Percentiles rank a stretch among this genome's conserved stretches.
phyloP scores from a whole-genome alignment of 2,797 vertebrate species.

The Eospalax fontanierii region DNA sequence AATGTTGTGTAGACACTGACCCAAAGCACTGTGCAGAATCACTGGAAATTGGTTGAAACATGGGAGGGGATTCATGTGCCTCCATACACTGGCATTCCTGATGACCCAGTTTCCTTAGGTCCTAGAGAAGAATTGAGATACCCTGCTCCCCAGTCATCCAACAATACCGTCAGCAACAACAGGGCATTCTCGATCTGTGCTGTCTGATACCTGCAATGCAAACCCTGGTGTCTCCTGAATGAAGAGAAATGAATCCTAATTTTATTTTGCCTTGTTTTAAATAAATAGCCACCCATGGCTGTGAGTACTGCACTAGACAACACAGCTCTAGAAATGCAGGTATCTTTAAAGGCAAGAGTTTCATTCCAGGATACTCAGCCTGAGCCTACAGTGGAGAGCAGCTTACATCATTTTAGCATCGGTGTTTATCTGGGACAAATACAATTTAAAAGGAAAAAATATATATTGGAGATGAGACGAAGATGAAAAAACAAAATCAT shows the following conservation, averaged over 20 bases:
- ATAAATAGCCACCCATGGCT: not conserved
- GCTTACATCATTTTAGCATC: not conserved
- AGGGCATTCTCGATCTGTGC: no score
- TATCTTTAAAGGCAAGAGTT: not conserved
- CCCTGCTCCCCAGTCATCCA: not conserved
- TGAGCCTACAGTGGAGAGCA: not conserved
- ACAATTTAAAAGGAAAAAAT: not conserved
- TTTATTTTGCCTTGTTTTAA: not conserved
- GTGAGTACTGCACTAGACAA: not conserved
- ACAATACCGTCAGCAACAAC: not conserved
- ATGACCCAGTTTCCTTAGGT: not conserved
- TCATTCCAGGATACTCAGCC: not conserved
- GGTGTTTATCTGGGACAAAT: not conserved
- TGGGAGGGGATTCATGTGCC: conserved; percentile 79
- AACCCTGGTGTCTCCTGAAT: not conserved
- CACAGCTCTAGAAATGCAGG: not conserved
- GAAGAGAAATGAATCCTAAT: not conserved
- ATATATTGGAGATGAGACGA: not conserved
- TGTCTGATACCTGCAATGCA: not conserved
- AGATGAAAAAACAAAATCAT: not conserved
- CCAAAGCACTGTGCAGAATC: not conserved
- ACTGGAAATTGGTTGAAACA: not conserved
- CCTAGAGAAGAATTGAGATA: not conserved
- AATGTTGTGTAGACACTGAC: conserved; percentile 42
- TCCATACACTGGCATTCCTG: conserved; percentile 81